These are phyloP conservation scores for Phengaris alcon DNA, from an alignment of 2,888 invertebrate genomes.

Conservation along the genomic window DNA sequence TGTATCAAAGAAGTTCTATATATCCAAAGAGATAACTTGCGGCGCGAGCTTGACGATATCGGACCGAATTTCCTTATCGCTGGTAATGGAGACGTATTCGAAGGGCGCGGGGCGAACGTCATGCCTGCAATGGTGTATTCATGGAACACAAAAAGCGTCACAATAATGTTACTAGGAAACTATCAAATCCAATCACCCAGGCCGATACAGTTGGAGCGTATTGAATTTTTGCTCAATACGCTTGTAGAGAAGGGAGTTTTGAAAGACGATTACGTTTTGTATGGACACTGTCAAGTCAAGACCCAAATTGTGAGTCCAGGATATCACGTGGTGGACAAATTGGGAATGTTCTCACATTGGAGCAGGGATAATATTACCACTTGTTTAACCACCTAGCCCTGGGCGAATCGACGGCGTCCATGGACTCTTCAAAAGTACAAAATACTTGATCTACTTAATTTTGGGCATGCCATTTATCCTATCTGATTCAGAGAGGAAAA, in stretches of 20 bases:
- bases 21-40: constrained; percentile 55
- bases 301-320: constrained; percentile 54
- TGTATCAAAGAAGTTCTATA: constrained; percentile 53
- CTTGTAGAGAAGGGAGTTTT: constrained; percentile 51
- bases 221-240: constrained; percentile 50
- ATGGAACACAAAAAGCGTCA: constrained; percentile 55
- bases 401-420: not conserved
- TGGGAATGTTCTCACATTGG: constrained; percentile 56
- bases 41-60: constrained; percentile 54
- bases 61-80: constrained; percentile 65
- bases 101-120: constrained; percentile 64
- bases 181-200: constrained; percentile 47
- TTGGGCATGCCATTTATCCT: no score
- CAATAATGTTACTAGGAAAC: constrained; percentile 64
- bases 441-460: no score
- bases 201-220: constrained; percentile 52
- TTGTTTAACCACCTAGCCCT: constrained; percentile 39
- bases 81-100: constrained; percentile 60
- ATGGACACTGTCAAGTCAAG: constrained; percentile 58
- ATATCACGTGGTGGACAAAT: constrained; percentile 45
- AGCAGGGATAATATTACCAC: constrained; percentile 42
- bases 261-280: constrained; percentile 49
- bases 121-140: constrained; percentile 53
- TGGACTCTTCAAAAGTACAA: no score
- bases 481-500: no score